Evolutionary conservation across 2,113 vertebrate species (phyloP).

Genomic region (Helogale parvula): DNA sequence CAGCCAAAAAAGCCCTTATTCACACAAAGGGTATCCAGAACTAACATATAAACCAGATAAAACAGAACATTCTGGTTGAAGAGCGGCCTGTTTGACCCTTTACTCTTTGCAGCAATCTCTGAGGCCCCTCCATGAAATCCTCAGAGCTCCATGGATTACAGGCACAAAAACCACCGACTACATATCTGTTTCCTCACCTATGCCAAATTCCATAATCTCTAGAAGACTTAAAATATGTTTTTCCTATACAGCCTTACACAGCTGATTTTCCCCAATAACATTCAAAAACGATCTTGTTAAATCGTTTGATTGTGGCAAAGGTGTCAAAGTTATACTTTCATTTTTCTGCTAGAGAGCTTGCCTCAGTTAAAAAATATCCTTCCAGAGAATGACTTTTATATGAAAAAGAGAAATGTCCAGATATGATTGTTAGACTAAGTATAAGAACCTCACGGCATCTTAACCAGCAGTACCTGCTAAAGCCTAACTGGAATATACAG

Average conservation of each 20-base stretch:
- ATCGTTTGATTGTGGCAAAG: background rate
- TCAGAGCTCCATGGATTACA: background rate
- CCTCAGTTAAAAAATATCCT: background rate
- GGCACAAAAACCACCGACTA: background rate
- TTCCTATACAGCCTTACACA: background rate
- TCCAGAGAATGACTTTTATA: background rate
- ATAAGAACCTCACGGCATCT: background rate
- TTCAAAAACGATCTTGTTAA: constrained; percentile 20
- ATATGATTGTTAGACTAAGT: background rate
- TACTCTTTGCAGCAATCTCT: background rate
- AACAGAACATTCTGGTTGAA: background rate
- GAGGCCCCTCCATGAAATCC: background rate
- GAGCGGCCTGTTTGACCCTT: background rate
- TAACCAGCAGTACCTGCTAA: background rate
- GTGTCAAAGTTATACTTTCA: constrained; percentile 22
- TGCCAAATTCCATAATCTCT: constrained; percentile 44
- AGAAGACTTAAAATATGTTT: constrained; percentile 17
- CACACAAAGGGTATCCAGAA: constrained; percentile 56
- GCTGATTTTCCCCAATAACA: background rate
- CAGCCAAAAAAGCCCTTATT: background rate
- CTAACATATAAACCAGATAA: constrained; percentile 52
- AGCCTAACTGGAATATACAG: background rate
- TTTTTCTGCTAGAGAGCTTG: background rate
- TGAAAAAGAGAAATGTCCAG: background rate
- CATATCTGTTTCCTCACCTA: background rate